Conservation (phyloP, 2,888 invertebrate species). For the Mimachlamys varia region DNA sequence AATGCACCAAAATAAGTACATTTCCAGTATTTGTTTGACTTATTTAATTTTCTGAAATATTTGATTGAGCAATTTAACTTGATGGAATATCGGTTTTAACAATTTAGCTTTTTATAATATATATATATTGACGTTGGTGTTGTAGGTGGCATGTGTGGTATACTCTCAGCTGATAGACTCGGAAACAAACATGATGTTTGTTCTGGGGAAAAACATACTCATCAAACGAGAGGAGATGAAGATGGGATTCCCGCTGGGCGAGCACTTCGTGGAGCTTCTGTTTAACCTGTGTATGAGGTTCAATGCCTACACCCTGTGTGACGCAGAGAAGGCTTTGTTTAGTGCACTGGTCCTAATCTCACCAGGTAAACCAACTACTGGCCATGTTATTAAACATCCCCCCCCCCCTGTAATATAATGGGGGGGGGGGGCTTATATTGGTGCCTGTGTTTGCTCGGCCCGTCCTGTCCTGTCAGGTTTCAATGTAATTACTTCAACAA, state of each 20-base stretch:
- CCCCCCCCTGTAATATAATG: too few species aligned
- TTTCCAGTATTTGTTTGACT: too few species aligned
- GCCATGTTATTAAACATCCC: background rate
- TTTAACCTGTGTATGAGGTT: slow-evolving; percentile 79
- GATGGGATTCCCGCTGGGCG: slow-evolving; percentile 77
- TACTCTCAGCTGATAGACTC: slow-evolving; percentile 79
- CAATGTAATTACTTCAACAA: too few species aligned
- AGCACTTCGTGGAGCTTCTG: slow-evolving; percentile 79
- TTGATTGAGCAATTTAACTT: too few species aligned
- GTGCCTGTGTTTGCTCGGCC: too few species aligned
- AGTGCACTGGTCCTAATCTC: slow-evolving; percentile 80
- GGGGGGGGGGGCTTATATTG: too few species aligned
- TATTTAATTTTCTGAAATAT: too few species aligned
- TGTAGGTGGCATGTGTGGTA: slow-evolving; percentile 80
- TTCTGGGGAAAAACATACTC: slow-evolving; percentile 73
- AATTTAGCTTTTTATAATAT: too few species aligned
- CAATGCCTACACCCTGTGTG: slow-evolving; percentile 77
- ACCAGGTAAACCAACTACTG: slow-evolving; percentile 70
- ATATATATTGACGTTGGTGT: background rate
- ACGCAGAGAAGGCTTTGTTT: slow-evolving; percentile 79
- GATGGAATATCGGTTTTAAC: too few species aligned
- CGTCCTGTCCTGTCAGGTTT: too few species aligned
- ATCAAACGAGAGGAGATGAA: slow-evolving; percentile 79
- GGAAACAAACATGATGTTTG: slow-evolving; percentile 76
- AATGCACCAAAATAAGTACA: too few species aligned